These are phyloP conservation scores for Parambassis ranga DNA, from an alignment of 2,797 vertebrate species.

Conservation along the genomic window DNA sequence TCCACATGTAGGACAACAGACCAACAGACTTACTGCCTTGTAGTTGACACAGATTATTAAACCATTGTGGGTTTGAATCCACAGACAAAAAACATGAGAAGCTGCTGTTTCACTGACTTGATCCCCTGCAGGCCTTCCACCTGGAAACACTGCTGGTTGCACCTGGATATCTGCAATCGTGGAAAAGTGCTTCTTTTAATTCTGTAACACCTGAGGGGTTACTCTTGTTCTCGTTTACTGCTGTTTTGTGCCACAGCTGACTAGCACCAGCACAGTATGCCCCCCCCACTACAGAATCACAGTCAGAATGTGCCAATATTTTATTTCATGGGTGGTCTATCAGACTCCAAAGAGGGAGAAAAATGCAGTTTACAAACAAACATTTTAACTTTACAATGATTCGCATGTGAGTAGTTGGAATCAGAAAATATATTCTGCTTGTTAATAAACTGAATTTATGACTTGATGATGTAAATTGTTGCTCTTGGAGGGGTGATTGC, in stretches of 20 bases:
- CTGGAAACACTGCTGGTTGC: neutral
- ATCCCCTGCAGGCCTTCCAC: neutral
- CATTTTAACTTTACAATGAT: neutral
- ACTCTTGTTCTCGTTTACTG: neutral
- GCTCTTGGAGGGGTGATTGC: neutral
- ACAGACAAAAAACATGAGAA: neutral
- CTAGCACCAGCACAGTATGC: too few relatives aligned
- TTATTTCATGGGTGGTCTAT: too few relatives aligned
- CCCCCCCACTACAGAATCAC: too few relatives aligned
- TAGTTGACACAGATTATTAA: neutral
- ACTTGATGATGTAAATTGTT: neutral
- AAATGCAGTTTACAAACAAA: too few relatives aligned
- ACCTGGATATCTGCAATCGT: neutral
- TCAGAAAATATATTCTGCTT: neutral
- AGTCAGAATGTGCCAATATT: too few relatives aligned
- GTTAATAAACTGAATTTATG: accelerated
- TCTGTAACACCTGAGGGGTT: neutral
- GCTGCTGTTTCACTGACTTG: neutral
- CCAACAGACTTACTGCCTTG: too few relatives aligned
- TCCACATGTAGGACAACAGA: too few relatives aligned
- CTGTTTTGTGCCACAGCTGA: neutral
- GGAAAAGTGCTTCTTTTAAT: neutral
- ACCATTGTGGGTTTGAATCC: neutral
- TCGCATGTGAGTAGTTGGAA: neutral
- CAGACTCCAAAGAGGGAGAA: too few relatives aligned